phyloP scores from a whole-genome alignment of 1,140 invertebrate genomes.

The Anoplophora glabripennis region DNA sequence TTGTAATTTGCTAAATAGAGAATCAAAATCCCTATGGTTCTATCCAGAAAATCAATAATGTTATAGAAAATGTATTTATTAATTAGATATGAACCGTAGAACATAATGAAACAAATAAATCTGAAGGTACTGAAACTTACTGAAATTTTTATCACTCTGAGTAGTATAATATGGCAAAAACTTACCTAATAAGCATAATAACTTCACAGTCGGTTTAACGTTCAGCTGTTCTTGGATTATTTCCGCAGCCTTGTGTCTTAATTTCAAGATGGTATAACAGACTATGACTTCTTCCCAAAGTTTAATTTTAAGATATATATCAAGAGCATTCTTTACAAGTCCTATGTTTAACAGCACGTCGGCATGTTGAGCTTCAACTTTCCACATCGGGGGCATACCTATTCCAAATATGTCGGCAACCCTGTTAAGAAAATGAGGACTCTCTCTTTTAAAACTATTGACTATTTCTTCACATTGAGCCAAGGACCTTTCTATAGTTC shows the following conservation, averaged over 20 bases:
- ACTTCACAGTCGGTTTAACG: constrained; percentile 76
- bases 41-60: too few relatives aligned
- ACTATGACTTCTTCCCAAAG: constrained; percentile 92
- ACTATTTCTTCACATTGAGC: constrained; percentile 81
- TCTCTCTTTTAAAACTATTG: constrained; percentile 53
- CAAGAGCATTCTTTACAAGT: constrained; percentile 79
- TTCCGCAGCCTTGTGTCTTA: constrained; percentile 86
- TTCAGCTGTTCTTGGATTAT: constrained; percentile 80
- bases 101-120: too few relatives aligned
- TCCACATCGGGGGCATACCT: constrained; percentile 70
- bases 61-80: too few relatives aligned
- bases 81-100: too few relatives aligned
- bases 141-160: not conserved
- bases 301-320: constrained; percentile 75
- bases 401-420: constrained; percentile 61
- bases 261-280: constrained; percentile 81
- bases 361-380: constrained; percentile 71
- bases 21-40: too few relatives aligned
- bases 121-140: not conserved
- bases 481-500: constrained; percentile 83
- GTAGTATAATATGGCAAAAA: not conserved
- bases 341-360: constrained; percentile 78
- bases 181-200: constrained; percentile 82
- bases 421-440: constrained; percentile 51
- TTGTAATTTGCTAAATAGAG: too few relatives aligned